Base-by-base conservation (phyloP, 2,888 invertebrate species). In the Cataglyphis altisquamis region DNA sequence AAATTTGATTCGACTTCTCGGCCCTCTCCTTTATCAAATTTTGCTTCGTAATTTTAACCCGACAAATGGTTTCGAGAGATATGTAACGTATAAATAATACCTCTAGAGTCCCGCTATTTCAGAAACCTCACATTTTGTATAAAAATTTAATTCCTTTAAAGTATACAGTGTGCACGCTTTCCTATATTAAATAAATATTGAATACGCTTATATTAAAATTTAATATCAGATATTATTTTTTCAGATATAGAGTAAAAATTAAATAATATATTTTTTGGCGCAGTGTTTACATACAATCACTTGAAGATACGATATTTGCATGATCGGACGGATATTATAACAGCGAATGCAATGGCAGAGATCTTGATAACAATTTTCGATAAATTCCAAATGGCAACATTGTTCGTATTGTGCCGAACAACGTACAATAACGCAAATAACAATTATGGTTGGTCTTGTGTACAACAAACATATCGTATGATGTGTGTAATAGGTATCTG, bases 331-430 rank as follows among this genome's bases (percentile, higher is more conserved):
- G 8, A 63, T 29, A 41, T 25, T 64, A 25, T 73, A 75, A 82
- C 36, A 45, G 41, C 55, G n/a, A 21, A 15, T 72, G 85, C 63
- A 77, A 87, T 55, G 72, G 72, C 29, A 45, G 45, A 68, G 80
- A 84, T 48, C 82, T 55, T 41, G 85, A 87, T 85, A 82, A 85
- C 77, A 84, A 85, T 85, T 84, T 68, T 66, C 55, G 73, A 45
- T 10, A 48, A 63, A 70, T 83, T 87, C 67, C 74, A 41, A 63
- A 80, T 82, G 78, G 32, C 85, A 78, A 10, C 45, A 83, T 67
- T 55, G 52, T 78, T 55, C 64, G 60, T 60, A 77, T 66, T 12
- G 41, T 32, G 32, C 41, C 45, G 32, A 78, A 68, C 45, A 68
- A 45, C 45, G 32, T 10, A 2, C 66, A 29, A 12, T 48, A 62